These are phyloP conservation scores for Echinops telfairi DNA, from an alignment of 2,113 vertebrate species.

Conservation along the genomic window DNA sequence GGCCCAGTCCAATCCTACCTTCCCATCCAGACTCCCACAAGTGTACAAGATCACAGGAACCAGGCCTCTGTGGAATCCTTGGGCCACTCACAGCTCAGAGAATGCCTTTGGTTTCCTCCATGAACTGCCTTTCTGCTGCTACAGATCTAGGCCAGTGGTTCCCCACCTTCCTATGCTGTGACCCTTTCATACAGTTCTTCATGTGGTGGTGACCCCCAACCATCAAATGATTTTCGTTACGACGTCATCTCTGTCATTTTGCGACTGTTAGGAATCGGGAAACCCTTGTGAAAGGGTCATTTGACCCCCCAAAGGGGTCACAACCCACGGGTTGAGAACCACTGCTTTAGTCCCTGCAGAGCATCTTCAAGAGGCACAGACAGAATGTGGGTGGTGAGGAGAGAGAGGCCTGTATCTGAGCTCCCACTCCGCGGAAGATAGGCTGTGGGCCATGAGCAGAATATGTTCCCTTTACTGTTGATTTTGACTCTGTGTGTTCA, in stretches of 20 bases:
- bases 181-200: too few relatives aligned
- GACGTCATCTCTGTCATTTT: too few relatives aligned
- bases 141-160: not conserved
- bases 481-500: not conserved
- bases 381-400: not conserved
- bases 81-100: not conserved
- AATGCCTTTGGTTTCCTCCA: not conserved
- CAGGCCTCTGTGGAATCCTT: accelerated
- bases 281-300: too few relatives aligned
- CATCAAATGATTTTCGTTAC: too few relatives aligned
- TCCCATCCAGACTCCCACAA: not conserved
- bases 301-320: too few relatives aligned
- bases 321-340: too few relatives aligned
- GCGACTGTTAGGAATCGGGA: too few relatives aligned
- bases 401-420: not conserved
- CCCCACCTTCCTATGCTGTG: too few relatives aligned
- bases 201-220: too few relatives aligned
- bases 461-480: not conserved
- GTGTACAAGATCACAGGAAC: accelerated
- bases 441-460: too few relatives aligned
- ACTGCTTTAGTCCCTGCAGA: not conserved
- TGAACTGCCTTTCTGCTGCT: too few relatives aligned
- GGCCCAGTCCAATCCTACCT: accelerated
- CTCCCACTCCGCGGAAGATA: accelerated
- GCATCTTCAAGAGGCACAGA: not conserved